Percentiles rank a stretch among this genome's conserved stretches.
These are phyloP conservation scores for Geotrupes spiniger DNA, from an alignment of 2,888 invertebrate species.

Conservation along the genomic window DNA sequence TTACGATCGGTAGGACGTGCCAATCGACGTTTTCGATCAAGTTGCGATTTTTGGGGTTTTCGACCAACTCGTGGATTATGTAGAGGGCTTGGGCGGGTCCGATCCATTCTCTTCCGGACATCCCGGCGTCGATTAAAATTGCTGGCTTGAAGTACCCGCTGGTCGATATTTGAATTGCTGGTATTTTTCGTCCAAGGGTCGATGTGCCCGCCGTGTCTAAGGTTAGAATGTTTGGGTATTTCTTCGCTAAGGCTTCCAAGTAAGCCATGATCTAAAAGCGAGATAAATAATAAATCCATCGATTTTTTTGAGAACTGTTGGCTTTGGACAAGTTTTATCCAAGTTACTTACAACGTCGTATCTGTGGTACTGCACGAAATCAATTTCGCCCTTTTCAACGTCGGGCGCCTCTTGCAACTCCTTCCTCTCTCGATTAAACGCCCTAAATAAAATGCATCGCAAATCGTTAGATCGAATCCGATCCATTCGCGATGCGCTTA, in stretches of 20 bases:
- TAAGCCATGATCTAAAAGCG: conserved; percentile 44
- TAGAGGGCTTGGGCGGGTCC: conserved; percentile 61
- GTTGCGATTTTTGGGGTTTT: conserved; percentile 35
- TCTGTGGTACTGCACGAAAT: conserved; percentile 48
- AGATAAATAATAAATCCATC: too few species aligned
- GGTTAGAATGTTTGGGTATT: conserved; percentile 40
- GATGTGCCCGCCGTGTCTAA: conserved; percentile 47
- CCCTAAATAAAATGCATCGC: conserved; percentile 13
- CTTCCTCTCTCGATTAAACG: conserved; percentile 13
- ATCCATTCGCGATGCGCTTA: conserved; percentile 37
- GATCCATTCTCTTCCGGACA: conserved; percentile 70
- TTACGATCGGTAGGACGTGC: conserved; percentile 51
- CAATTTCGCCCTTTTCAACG: conserved; percentile 32
- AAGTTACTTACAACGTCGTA: conserved; percentile 24
- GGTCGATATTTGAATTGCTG: conserved; percentile 46
- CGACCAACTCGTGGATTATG: conserved; percentile 57
- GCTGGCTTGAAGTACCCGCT: conserved; percentile 48
- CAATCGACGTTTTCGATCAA: conserved; percentile 51
- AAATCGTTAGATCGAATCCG: neutral
- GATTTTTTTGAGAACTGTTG: too few species aligned
- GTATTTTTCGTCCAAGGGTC: conserved; percentile 46
- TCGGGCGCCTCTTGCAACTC: conserved; percentile 11
- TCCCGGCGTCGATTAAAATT: conserved; percentile 57
- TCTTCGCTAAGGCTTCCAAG: conserved; percentile 33
- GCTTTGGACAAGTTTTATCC: too few species aligned